Conservation (phyloP, 2,113 vertebrate species). For the Rhinichthys klamathensis region DNA sequence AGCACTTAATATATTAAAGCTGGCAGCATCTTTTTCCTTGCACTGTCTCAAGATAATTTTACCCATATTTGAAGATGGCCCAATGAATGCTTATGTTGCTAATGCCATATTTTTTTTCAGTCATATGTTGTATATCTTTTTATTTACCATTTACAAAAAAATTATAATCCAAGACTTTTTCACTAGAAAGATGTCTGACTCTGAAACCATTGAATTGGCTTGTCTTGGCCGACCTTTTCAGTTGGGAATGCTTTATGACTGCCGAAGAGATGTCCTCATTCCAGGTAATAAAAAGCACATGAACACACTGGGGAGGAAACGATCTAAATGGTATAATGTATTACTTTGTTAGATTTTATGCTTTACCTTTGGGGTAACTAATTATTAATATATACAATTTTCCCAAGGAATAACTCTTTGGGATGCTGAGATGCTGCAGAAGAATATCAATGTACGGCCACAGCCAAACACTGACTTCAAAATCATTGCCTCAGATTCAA, state of each 20-base stretch:
- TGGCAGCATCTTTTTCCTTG: too few species aligned
- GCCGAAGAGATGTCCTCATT: constrained; percentile 47
- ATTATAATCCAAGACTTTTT: too few species aligned
- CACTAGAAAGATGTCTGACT: constrained; percentile 31
- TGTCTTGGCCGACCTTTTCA: constrained; percentile 59
- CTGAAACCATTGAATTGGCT: constrained; percentile 29
- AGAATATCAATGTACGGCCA: constrained; percentile 33
- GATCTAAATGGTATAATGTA: not conserved
- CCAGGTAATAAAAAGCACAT: constrained; percentile 48
- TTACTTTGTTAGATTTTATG: not conserved
- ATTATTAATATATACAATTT: not conserved
- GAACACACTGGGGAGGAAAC: not conserved
- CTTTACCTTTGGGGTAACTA: not conserved
- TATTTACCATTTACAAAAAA: too few species aligned
- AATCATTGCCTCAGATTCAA: constrained; percentile 59
- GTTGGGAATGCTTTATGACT: constrained; percentile 61
- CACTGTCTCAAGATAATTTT: too few species aligned
- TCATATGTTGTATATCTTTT: too few species aligned
- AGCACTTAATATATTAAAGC: too few species aligned
- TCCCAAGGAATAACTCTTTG: constrained; percentile 58
- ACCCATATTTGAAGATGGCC: too few species aligned
- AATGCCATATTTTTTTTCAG: too few species aligned
- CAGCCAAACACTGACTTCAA: constrained; percentile 55
- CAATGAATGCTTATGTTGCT: too few species aligned
- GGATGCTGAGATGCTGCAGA: constrained; percentile 45